Evolutionary conservation across 2,113 vertebrate genomes (phyloP).

Genomic region (Ptyas mucosa): DNA sequence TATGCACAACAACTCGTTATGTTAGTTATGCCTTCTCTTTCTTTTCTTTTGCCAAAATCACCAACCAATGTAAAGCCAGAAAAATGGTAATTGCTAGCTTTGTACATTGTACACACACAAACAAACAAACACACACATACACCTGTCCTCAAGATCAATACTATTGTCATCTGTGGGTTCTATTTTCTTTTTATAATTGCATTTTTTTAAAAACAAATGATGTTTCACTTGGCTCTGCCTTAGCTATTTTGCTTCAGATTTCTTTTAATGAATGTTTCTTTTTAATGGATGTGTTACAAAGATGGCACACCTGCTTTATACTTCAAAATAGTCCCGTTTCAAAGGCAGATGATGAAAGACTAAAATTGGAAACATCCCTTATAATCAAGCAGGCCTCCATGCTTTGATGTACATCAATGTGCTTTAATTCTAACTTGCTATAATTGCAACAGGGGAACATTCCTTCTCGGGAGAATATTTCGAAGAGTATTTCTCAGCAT

Average conservation of each 20-base stretch:
- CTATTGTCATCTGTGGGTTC: neutral
- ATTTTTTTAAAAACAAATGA: conserved; percentile 36
- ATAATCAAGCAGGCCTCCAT: conserved; percentile 49
- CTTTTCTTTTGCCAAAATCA: neutral
- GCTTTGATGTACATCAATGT: conserved; percentile 48
- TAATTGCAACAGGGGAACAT: conserved; percentile 27
- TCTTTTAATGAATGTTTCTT: conserved; percentile 29
- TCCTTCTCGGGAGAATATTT: neutral
- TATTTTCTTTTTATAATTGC: conserved; percentile 26
- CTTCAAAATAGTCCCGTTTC: conserved; percentile 61
- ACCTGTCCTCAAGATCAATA: too few relatives aligned
- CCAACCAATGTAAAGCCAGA: neutral
- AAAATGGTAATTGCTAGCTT: neutral
- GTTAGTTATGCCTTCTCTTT: neutral
- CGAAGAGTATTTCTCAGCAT: neutral
- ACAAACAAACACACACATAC: too few relatives aligned
- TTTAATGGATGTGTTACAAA: conserved; percentile 39
- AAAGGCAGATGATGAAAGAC: conserved; percentile 52
- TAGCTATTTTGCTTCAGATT: conserved; percentile 5
- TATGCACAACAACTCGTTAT: neutral
- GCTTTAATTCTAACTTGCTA: conserved; percentile 55
- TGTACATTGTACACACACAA: neutral
- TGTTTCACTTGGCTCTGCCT: neutral
- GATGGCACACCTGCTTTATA: conserved; percentile 46
- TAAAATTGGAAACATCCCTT: conserved; percentile 46